A percentile compares a stretch with the other conserved stretches of the same genome.
Evolutionary conservation across 2,888 invertebrate species (phyloP).

Genomic region (Agrotis ipsilon): DNA sequence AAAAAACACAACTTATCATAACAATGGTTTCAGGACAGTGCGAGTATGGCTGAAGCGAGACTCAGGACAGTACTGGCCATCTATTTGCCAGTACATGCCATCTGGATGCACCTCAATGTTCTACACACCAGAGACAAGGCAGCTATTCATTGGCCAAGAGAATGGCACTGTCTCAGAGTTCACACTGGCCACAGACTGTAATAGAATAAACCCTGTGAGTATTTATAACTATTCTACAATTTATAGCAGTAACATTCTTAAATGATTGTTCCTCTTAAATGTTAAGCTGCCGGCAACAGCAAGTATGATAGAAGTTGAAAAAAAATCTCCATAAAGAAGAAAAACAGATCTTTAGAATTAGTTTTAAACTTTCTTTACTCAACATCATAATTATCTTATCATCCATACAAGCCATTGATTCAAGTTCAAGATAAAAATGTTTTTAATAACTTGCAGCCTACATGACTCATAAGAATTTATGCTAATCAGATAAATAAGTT

Average conservation of each 20-base stretch:
- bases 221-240: constrained; percentile 4
- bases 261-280: too few species aligned
- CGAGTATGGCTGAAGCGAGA: constrained; percentile 99
- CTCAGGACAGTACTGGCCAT: constrained; percentile 99
- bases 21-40: constrained; percentile 93
- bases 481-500: neutral
- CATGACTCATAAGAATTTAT: constrained; percentile 1
- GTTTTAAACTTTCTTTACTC: neutral
- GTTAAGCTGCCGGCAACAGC: too few species aligned
- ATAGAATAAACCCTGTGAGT: constrained; percentile 95
- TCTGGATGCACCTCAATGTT: constrained; percentile 97
- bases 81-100: constrained; percentile 98
- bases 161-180: constrained; percentile 98
- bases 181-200: constrained; percentile 97
- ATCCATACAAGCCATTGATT: neutral
- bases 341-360: too few species aligned
- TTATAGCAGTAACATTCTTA: too few species aligned
- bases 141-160: constrained; percentile 98
- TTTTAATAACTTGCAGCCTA: neutral
- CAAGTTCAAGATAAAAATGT: constrained; percentile 1
- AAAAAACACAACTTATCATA: neutral
- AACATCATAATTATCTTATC: neutral
- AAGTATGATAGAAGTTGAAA: too few species aligned
- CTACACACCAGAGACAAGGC: constrained; percentile 96
- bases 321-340: too few species aligned